Base-by-base conservation (phyloP, 2,113 vertebrate species). In the Tenrec ecaudatus region DNA sequence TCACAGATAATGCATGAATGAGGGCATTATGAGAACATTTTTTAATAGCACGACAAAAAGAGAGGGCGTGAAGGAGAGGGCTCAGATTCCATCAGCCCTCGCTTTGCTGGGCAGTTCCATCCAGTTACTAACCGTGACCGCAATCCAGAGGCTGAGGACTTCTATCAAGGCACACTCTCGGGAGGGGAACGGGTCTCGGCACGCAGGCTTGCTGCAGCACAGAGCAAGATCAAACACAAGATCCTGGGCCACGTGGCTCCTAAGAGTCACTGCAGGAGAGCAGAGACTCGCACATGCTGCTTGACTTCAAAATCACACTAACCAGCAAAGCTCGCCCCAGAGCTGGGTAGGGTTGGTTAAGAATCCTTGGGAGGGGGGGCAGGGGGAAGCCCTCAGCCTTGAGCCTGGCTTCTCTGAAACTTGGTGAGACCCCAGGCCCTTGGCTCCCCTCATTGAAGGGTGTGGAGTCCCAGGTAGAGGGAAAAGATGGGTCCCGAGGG, bases 401-500 rank as follows among this genome's bases (percentile, higher is more conserved):
- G 22, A 62, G 23, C 85, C 58, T 75, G 7, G 68, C 19, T 62
- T 40, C 38, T 58, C 38, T 36, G 19, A 86, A 92, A 78, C 81
- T 84, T 58, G 29, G 57, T 78, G 40, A 86, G 66, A 87, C 14
- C 82, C 40, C 36, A 82, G 90, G 73, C 73, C 0, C 6, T 1
- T 53, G 93, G 80, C 53, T 92, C 57, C 31, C 86, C 68, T 57
- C 43, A 38, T 1, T 36, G 88, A 71, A 71, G 66, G 9, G 64
- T 36, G 27, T n/a, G 94, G 33, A 91, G 57, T 84, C 19, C 12
- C 88, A 88, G 60, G 94, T 90, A 92, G 17, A 95, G 94, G 79
- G 78, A 95, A 93, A 96, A 96, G 43, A 92, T 40, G 38, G 89
- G 90, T 83, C 95, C 90, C 38, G 40, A 79, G 83, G 97, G 88